Evolutionary conservation across 30 jellyfish, hydroid and myxozoan species (phyloP).

Genomic region (Hydra vulgaris): DNA sequence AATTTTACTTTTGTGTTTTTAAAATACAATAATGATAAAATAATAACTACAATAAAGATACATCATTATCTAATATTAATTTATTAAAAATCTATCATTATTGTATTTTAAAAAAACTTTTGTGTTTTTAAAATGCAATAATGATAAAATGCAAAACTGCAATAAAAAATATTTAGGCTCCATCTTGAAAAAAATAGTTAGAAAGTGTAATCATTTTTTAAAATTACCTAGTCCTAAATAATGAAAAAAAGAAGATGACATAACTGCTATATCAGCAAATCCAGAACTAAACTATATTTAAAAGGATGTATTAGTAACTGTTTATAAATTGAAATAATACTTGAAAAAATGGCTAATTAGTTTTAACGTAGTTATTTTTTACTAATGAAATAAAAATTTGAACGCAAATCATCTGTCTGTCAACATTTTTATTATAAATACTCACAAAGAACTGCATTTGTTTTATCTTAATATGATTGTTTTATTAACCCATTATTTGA

Average conservation of each 20-base stretch:
- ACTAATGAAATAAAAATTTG: neutral
- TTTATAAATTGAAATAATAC: neutral
- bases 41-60: too few species aligned
- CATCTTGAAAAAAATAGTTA: neutral
- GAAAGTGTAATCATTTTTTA: neutral
- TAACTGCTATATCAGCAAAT: too few species aligned
- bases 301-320: too few species aligned
- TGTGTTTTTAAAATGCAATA: neutral
- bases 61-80: too few species aligned
- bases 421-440: neutral
- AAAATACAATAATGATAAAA: too few species aligned
- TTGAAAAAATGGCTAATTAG: neutral
- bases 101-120: too few species aligned
- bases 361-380: neutral
- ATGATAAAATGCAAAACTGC: too few species aligned
- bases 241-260: too few species aligned
- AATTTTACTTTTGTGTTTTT: too few species aligned
- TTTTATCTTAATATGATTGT: neutral
- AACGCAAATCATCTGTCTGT: slow-evolving; percentile 1
- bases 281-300: too few species aligned
- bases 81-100: too few species aligned
- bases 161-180: neutral
- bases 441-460: neutral
- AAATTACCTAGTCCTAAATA: too few species aligned
- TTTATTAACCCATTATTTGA: neutral